Evolutionary conservation across 2,113 vertebrate genomes (phyloP).

Genomic region (Takifugu flavidus): DNA sequence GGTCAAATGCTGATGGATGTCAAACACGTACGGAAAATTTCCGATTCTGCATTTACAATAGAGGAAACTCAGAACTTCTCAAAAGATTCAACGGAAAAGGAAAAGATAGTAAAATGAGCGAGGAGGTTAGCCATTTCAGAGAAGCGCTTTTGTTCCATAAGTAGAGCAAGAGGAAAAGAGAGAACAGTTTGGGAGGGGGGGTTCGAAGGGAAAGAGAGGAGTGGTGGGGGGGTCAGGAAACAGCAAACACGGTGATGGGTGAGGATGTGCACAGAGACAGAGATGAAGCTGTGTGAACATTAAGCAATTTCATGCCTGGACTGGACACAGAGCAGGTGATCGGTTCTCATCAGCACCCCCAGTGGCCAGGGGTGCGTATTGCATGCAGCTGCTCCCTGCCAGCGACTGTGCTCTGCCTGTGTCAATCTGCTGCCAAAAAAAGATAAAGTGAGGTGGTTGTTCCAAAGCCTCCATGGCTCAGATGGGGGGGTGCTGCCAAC

Average conservation of each 20-base stretch:
- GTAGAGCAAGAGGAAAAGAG: constrained; percentile 50
- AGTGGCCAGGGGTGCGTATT: constrained; percentile 51
- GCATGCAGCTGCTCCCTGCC: constrained; percentile 69
- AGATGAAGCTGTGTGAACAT: constrained; percentile 53
- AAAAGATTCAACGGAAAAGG: constrained; percentile 52
- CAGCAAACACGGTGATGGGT: constrained; percentile 50
- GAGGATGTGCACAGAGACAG: constrained; percentile 54
- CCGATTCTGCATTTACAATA: too few relatives aligned
- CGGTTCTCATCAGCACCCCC: constrained; percentile 56
- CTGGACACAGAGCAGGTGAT: constrained; percentile 54
- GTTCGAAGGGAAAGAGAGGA: constrained; percentile 47
- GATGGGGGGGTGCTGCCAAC: constrained; percentile 61
- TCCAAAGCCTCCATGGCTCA: constrained; percentile 52
- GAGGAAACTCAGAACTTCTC: constrained; percentile 20
- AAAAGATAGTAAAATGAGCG: constrained; percentile 57
- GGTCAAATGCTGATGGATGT: too few relatives aligned
- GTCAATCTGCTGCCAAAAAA: constrained; percentile 51
- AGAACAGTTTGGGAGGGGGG: constrained; percentile 40
- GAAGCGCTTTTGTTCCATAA: constrained; percentile 62
- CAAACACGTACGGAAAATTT: constrained; percentile 2
- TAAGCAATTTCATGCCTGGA: constrained; percentile 62
- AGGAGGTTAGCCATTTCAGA: constrained; percentile 71
- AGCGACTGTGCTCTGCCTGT: constrained; percentile 55
- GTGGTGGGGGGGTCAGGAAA: constrained; percentile 5
- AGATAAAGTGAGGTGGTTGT: constrained; percentile 60